Base-by-base conservation (phyloP, 2,113 vertebrate genomes). In the Corythaeola cristata region DNA sequence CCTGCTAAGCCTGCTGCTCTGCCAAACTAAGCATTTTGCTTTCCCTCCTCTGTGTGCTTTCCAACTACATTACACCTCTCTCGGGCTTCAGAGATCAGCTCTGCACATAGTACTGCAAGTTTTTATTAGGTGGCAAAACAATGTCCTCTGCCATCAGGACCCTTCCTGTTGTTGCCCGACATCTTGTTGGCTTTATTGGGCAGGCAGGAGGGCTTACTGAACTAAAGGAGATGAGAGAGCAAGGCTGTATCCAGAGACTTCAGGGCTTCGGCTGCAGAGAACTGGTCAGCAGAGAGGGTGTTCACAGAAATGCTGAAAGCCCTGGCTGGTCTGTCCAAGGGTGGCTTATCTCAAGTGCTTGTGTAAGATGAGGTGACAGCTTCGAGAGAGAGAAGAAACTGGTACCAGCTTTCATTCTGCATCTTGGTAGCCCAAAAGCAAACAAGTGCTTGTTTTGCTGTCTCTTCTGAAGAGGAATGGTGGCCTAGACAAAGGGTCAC, bases 121-220 rank as follows among this genome's bases (percentile, higher is more conserved):
- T 88, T 90, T 92, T 73, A 92, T 91, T 39, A 83, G 79, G 75
- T 90, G 85, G 10, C 26, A 83, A 93, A 94, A 58, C 15, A 37
- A 50, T 6, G 18, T 67, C 41, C 13, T 84, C 33, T 90, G 79
- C 63, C 68, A 90, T 55, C 30, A 63, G 9, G 15, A 74, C 58
- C 24, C 28, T 89, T 93, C 74, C 53, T 58, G 35, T 53, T 66
- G 22, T 93, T 63, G 75, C 27, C 8, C 23, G 62, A 28, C 2
- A 32, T 68, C 41, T 73, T 69, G 22, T 35, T 73, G 30, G 11
- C 53, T 35, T 37, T 90, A 37, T 80, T 37, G 39, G 27, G 8
- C 35, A 64, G 27, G 6, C 26, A 35, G 23, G 4, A 71, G 12
- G 2, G 12, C 68, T 88, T 72, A 44, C 22, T 59, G 33, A 56